phyloP scores from a whole-genome alignment of 2,113 vertebrate genomes.

The Colistium nudipinnis region DNA sequence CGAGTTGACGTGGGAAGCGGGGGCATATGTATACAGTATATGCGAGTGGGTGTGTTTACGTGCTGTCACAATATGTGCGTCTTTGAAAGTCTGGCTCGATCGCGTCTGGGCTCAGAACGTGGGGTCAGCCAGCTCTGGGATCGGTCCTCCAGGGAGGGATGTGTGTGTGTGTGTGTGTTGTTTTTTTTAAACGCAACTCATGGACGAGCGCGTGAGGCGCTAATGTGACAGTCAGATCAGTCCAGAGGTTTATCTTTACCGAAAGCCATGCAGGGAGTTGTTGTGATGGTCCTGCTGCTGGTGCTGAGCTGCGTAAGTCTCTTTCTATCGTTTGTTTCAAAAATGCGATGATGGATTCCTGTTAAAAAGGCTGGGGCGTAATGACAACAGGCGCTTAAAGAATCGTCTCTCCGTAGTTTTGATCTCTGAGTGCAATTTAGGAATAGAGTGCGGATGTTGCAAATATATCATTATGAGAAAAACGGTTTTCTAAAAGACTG shows the following conservation, averaged over 20 bases:
- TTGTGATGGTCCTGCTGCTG: conserved; percentile 54
- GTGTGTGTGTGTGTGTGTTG: conserved; percentile 18
- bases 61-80: conserved; percentile 1
- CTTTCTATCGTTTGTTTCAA: background rate
- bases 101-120: conserved; percentile 25
- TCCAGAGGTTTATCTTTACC: conserved; percentile 1
- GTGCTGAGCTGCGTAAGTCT: conserved; percentile 78
- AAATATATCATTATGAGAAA: too few species aligned
- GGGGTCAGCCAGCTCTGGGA: conserved; percentile 25
- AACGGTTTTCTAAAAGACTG: too few species aligned
- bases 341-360: background rate
- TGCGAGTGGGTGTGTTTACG: conserved; percentile 7
- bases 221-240: conserved; percentile 18
- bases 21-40: background rate
- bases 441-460: too few species aligned
- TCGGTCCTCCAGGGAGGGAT: conserved; percentile 20
- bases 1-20: conserved; percentile 12
- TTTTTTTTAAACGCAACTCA: conserved; percentile 23
- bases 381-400: background rate
- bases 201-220: conserved; percentile 18
- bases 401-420: background rate
- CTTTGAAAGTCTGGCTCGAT: background rate
- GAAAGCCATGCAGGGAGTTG: conserved; percentile 68
- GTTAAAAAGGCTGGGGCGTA: background rate
- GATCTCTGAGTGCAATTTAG: too few species aligned